Evolutionary conservation across 2,113 vertebrate genomes (phyloP).

Genomic region (Megaceryle torquata): DNA sequence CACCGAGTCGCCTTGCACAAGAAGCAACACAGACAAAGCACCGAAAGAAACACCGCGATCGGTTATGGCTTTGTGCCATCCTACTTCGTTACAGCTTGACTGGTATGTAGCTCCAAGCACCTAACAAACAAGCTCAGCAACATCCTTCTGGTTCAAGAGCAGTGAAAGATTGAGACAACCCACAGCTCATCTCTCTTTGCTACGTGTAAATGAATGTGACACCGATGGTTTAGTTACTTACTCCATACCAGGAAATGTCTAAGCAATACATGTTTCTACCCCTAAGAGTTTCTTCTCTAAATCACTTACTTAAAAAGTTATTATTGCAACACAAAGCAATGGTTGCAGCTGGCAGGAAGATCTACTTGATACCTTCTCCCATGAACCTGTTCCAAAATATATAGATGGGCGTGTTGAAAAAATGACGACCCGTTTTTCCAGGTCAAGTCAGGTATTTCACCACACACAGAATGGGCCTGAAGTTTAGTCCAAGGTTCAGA

Average conservation of each 20-base stretch:
- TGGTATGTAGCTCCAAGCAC: neutral
- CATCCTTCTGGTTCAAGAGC: neutral
- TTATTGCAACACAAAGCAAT: neutral
- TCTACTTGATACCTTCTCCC: neutral
- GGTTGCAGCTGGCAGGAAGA: neutral
- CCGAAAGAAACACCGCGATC: accelerated
- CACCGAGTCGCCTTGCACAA: neutral
- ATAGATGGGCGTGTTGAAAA: neutral
- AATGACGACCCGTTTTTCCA: neutral
- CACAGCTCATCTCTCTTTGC: neutral
- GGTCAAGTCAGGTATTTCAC: neutral
- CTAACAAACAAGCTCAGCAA: neutral
- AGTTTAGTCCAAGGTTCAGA: neutral
- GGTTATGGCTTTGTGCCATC: neutral
- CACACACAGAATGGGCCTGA: neutral
- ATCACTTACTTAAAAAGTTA: neutral
- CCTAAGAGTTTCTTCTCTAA: neutral
- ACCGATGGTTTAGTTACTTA: neutral
- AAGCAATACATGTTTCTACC: neutral
- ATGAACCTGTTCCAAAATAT: neutral
- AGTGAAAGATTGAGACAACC: neutral
- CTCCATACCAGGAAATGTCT: neutral
- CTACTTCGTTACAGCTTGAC: neutral
- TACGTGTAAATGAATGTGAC: neutral
- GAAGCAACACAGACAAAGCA: neutral